Evolutionary conservation across 2,797 vertebrate species (phyloP).

Genomic region (Gobionotothen gibberifrons): DNA sequence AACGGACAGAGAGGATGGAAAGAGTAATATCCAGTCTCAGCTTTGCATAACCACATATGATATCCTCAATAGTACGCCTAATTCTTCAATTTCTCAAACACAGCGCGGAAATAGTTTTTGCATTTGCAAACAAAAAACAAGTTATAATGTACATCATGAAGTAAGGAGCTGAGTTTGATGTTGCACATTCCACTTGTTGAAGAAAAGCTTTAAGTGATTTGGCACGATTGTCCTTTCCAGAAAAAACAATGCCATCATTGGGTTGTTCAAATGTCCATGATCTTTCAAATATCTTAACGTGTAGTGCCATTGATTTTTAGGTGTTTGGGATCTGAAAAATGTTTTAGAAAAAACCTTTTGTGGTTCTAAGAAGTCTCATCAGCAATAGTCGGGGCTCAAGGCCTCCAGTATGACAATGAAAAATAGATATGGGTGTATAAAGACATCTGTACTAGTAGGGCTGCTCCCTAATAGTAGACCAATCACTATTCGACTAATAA

Average conservation of each 20-base stretch:
- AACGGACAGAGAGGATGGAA: constrained; percentile 14
- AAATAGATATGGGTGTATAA: not conserved
- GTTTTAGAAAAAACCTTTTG: not conserved
- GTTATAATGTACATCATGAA: constrained; percentile 28
- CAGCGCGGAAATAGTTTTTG: constrained; percentile 30
- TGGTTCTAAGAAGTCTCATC: not conserved
- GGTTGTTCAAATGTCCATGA: constrained; percentile 19
- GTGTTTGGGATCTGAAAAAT: not conserved
- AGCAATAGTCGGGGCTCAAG: not conserved
- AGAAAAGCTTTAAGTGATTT: constrained; percentile 19
- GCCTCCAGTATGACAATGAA: not conserved
- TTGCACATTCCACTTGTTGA: constrained; percentile 26
- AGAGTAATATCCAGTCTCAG: constrained; percentile 34
- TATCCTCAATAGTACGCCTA: constrained; percentile 24
- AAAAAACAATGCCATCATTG: constrained; percentile 18
- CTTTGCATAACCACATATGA: constrained; percentile 1
- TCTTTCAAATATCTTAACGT: not conserved
- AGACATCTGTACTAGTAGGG: not conserved
- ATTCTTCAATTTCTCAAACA: constrained; percentile 47
- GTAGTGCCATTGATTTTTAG: not conserved
- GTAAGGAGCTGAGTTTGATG: constrained; percentile 33
- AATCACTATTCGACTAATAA: too few relatives aligned
- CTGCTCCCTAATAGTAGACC: too few relatives aligned
- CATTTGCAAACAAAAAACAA: constrained; percentile 25
- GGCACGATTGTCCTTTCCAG: not conserved